Evolutionary conservation across 2,797 vertebrate species (phyloP), one percentile per base, ranked within the genome.

Genomic region (Cirrhinus mrigala): DNA sequence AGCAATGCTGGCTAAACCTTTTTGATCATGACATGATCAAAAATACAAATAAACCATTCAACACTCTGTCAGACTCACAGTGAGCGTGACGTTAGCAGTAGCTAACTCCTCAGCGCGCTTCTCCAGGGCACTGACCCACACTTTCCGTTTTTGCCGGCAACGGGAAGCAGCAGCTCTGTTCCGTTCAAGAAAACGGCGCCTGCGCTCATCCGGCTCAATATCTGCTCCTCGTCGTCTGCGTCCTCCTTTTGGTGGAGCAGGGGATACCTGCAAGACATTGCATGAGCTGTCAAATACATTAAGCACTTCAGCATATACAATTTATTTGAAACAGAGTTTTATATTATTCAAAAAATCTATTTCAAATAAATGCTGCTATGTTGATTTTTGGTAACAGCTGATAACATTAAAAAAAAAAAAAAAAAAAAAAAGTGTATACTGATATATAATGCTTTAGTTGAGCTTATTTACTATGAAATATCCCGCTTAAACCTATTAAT

Each of bases 21-120:
- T n/a, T n/a, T n/a, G n/a, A n/a, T n/a, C 37, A 56, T 37, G 6
- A 29, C 74, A 56, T 22, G 10, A 37, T 14, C 9, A 54, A 52
- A 75, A 37, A 76, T 15, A 56, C 1, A 76, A 75, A 2, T 20
- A 50, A 20, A 50, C 70, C 1, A 0, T 29, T 73, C 44, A 24
- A 69, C 4, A 56, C 11, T 56, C 50, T 37, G 50, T 62, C 22
- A 54, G 64, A 82, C 96, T 96, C 92, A 99, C 98, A 80, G 96
- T 94, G 81, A 99, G 96, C 48, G 97, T 96, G 88, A 98, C 96
- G 90, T 99, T 99, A 92, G 97, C 96, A 89, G 91, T 95, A 4
- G 95, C 97, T 3, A 99, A 96, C 89, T 99, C 98, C n/a, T 99
- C 98, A 0, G 98, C 97, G 44, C 98, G 99, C 91, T 98, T 98